Conservation (phyloP, 2,113 vertebrate genomes). For the Buteo buteo region DNA sequence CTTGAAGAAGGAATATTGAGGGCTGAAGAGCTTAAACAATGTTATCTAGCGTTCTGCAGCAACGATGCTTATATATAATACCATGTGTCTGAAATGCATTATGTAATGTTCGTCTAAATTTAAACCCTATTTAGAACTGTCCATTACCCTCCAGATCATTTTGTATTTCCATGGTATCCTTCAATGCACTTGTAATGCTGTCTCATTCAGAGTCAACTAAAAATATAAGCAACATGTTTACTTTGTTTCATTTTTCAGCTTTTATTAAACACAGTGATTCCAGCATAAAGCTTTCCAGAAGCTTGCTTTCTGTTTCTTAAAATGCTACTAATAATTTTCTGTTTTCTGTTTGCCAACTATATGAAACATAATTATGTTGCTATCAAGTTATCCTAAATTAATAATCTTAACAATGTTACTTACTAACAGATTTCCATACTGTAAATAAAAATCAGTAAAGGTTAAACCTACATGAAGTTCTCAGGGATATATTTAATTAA, state of each 20-base stretch:
- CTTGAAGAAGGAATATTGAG: background rate
- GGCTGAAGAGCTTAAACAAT: background rate
- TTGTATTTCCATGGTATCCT: background rate
- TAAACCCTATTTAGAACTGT: slow-evolving; percentile 9
- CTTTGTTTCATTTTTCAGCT: background rate
- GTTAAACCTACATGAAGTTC: background rate
- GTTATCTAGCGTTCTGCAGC: background rate
- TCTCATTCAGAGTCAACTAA: background rate
- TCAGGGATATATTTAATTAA: background rate
- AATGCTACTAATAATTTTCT: background rate
- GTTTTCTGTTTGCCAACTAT: background rate
- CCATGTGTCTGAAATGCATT: background rate
- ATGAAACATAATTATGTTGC: background rate
- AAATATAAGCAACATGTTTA: background rate
- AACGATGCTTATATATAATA: background rate
- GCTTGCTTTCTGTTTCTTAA: background rate
- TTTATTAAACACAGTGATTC: background rate
- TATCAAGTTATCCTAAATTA: background rate
- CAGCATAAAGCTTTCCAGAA: background rate
- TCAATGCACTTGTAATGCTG: background rate
- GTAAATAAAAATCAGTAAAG: background rate
- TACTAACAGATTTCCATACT: background rate
- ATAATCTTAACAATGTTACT: background rate
- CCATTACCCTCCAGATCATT: slow-evolving; percentile 21
- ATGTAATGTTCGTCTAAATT: slow-evolving; percentile 20